Evolutionary conservation across 1,140 invertebrate species (phyloP), one percentile per base, ranked within the genome.

Genomic region (Leptinotarsa texana): DNA sequence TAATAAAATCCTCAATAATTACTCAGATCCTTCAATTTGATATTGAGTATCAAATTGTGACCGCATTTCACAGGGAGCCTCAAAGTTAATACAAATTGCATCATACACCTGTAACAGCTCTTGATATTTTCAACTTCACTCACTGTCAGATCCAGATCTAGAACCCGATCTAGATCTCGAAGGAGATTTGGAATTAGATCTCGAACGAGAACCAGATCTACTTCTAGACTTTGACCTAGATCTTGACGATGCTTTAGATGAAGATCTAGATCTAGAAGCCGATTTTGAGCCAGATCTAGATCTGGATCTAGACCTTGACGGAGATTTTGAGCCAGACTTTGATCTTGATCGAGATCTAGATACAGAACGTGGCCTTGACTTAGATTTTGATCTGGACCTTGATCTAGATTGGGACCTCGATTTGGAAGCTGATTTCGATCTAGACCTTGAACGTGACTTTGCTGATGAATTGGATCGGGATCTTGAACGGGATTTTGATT

Each of bases 151-250:
- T 68, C 66, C 66, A 42, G 80, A 82, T 72, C 74, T 81, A 57
- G 78, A 80, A 67, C 74, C 74, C 57, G 80, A 82, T 72, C 74
- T 81, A 63, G 78, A 80, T 69, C 74, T 75, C 48, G 80, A 83
- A 57, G 72, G 79, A 17, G 86, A 86, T 74, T 79, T 76, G 8
- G 84, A 86, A 83, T 85, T 66, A 78, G 85, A 87, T 51, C 82
- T 75, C 24, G 86, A 87, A 63, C 79, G 75, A 13, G 86, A 83
- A 21, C 63, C 69, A 21, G 84, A 86, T 70, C 76, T 72, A 15
- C 85, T 81, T 17, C 69, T 71, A 18, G 83, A 85, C 74, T 79
- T 76, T 8, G 84, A 86, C 83, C 85, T 66, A 78, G 85, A 87
- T 51, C 82, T 75, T 27, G 86, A 87, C 57, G 78, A 75, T 17